Percentiles rank a stretch among this genome's conserved stretches.
These are phyloP conservation scores for Cisticola juncidis DNA, from an alignment of 2,113 vertebrate genomes.

Conservation along the genomic window DNA sequence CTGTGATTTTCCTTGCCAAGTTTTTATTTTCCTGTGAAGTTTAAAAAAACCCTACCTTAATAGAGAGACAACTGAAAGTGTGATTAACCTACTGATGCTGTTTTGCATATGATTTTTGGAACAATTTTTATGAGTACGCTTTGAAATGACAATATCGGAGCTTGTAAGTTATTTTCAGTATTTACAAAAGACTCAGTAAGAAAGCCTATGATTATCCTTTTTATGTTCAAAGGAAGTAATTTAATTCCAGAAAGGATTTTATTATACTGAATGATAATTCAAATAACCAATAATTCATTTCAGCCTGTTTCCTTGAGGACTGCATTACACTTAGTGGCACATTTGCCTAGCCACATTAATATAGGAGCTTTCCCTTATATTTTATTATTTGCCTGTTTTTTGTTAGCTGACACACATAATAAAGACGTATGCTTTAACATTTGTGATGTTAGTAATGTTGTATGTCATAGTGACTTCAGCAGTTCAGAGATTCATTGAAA, in stretches of 20 bases:
- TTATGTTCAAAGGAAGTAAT: conserved; percentile 42
- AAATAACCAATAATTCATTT: conserved; percentile 16
- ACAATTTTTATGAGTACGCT: conserved; percentile 51
- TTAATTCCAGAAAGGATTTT: conserved; percentile 54
- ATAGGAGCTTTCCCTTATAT: neutral
- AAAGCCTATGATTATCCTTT: conserved; percentile 67
- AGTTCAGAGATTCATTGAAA: conserved; percentile 5
- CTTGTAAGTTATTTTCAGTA: conserved; percentile 43
- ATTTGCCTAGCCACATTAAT: neutral
- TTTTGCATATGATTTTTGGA: neutral
- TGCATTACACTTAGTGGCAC: neutral
- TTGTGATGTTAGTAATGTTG: neutral
- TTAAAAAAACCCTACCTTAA: neutral
- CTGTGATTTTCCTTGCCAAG: neutral
- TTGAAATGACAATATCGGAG: conserved; percentile 43
- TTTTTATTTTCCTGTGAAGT: neutral
- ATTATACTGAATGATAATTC: conserved; percentile 22
- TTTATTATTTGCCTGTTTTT: conserved; percentile 21
- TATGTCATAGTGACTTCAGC: neutral
- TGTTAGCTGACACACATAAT: neutral
- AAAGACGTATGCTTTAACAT: neutral
- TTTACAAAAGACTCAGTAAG: conserved; percentile 62
- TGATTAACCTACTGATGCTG: neutral
- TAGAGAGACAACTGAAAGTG: neutral
- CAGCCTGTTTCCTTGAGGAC: neutral